phyloP scores from a whole-genome alignment of 2,113 vertebrate genomes.

The Stegastes partitus region DNA sequence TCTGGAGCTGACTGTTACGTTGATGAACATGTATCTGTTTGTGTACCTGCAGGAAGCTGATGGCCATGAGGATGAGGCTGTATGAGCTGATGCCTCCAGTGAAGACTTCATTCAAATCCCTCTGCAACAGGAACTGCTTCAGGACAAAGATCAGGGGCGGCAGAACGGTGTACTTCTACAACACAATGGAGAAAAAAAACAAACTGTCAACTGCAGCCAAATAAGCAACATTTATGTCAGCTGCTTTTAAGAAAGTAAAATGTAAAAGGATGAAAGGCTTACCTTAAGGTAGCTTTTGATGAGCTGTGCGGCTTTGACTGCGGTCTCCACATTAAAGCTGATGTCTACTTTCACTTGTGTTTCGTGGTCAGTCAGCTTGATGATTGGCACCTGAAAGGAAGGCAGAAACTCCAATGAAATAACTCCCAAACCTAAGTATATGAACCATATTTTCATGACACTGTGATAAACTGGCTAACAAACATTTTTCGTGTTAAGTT shows the following conservation, averaged over 20 bases:
- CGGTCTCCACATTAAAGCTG: constrained; percentile 98
- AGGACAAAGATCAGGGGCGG: constrained; percentile 88
- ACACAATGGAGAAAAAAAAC: neutral
- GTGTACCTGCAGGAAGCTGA: constrained; percentile 88
- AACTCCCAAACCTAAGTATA: neutral
- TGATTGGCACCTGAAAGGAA: constrained; percentile 93
- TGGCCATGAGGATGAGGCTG: constrained; percentile 88
- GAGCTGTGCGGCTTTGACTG: constrained; percentile 95
- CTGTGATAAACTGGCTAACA: too few species aligned
- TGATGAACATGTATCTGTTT: neutral
- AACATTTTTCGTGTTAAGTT: neutral
- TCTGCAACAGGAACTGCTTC: constrained; percentile 88
- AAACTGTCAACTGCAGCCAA: neutral
- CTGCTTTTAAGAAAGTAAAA: neutral
- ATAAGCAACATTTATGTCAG: neutral
- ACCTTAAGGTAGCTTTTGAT: constrained; percentile 98
- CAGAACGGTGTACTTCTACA: constrained; percentile 86
- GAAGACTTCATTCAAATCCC: constrained; percentile 88
- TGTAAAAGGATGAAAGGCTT: accelerated
- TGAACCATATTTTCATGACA: too few species aligned
- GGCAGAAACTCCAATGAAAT: neutral
- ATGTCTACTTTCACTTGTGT: constrained; percentile 98
- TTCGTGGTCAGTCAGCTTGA: constrained; percentile 98
- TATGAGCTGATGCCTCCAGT: constrained; percentile 89
- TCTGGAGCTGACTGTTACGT: neutral